These are phyloP conservation scores for Esox lucius DNA, from an alignment of 2,797 vertebrate species.

Conservation along the genomic window DNA sequence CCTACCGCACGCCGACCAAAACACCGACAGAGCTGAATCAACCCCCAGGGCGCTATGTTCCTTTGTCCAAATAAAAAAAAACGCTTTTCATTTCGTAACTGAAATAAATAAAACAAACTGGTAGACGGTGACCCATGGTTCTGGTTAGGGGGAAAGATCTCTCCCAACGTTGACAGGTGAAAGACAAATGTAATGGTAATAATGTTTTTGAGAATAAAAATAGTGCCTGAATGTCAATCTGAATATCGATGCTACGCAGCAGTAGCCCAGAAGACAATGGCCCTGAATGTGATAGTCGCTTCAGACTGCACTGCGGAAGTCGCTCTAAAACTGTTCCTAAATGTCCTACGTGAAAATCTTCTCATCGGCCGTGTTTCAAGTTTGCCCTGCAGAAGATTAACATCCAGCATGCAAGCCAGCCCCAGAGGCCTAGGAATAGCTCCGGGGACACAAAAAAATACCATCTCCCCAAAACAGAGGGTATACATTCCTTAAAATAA, in stretches of 20 bases:
- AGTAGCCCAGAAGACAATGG: not conserved
- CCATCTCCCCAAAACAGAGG: slow-evolving; percentile 11
- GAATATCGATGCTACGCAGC: not conserved
- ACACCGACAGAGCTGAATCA: not conserved
- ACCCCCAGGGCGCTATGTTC: not conserved
- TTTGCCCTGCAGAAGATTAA: not conserved
- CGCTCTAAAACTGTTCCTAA: not conserved
- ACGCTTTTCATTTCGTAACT: not conserved
- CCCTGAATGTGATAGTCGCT: not conserved
- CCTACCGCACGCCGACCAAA: not conserved
- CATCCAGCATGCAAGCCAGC: not conserved
- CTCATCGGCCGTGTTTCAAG: not conserved
- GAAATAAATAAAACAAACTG: not conserved
- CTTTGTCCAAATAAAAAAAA: not conserved
- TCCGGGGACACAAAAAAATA: not conserved
- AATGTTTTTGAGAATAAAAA: too few species aligned
- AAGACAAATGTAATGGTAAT: not conserved
- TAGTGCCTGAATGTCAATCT: not conserved
- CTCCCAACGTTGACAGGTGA: not conserved
- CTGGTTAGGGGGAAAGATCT: not conserved
- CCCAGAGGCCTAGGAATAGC: not conserved
- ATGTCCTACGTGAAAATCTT: not conserved
- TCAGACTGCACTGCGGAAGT: not conserved
- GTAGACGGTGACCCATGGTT: not conserved
- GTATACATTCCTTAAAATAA: slow-evolving; percentile 40